Percentiles rank a stretch among this genome's conserved stretches.
Evolutionary conservation across 2,888 invertebrate genomes (phyloP).

Genomic region (Zhuqinia jingwanae): DNA sequence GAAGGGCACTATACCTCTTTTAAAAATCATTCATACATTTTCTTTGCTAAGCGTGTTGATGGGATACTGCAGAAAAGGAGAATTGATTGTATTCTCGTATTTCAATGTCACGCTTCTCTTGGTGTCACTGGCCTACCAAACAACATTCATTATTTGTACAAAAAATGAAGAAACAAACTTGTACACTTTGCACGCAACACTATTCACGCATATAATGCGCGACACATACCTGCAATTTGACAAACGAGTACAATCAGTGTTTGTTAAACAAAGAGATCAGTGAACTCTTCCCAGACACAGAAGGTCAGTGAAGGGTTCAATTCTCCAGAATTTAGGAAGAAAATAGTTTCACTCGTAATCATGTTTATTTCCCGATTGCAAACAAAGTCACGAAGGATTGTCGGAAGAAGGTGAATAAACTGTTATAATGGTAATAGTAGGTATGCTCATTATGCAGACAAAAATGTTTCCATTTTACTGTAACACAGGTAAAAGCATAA

Average conservation of each 20-base stretch:
- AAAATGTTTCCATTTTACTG: too few relatives aligned
- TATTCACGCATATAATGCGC: neutral
- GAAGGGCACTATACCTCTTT: neutral
- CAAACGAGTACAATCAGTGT: too few relatives aligned
- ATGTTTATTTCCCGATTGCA: neutral
- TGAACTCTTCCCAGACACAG: constrained; percentile 21
- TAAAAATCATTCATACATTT: neutral
- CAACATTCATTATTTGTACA: neutral
- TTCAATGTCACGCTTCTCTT: neutral
- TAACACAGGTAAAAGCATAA: neutral
- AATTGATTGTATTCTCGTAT: neutral
- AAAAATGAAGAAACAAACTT: neutral
- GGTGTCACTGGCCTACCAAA: constrained; percentile 1
- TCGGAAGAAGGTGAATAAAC: neutral
- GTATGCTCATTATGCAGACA: too few relatives aligned
- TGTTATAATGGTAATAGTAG: neutral
- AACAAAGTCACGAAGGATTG: neutral
- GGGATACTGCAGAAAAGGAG: neutral
- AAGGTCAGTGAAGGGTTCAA: neutral
- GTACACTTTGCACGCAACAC: neutral
- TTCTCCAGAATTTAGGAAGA: neutral
- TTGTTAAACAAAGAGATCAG: neutral
- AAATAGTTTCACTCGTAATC: neutral
- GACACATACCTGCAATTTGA: neutral
- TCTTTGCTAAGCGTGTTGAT: neutral